A percentile compares a stretch with the other conserved stretches of the same genome.
phyloP scores from a whole-genome alignment of 2,888 invertebrate species.

The Trichopria drosophilae region DNA sequence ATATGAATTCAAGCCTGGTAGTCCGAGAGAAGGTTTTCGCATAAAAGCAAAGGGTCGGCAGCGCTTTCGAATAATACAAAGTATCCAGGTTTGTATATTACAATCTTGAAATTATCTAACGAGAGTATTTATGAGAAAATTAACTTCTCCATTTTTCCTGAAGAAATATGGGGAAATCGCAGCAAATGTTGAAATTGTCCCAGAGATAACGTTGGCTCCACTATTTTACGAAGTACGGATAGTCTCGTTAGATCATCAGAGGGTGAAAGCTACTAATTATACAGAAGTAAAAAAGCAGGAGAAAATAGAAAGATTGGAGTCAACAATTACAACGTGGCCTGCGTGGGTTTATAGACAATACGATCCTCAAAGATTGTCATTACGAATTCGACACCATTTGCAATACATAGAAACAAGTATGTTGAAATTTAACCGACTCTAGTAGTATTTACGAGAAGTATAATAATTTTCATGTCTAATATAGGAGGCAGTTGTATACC shows the following conservation, averaged over 20 bases:
- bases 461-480: neutral
- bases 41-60: constrained; percentile 78
- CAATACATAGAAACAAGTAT: constrained; percentile 49
- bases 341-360: constrained; percentile 70
- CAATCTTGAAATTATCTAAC: neutral
- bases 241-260: constrained; percentile 47
- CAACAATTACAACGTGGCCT: constrained; percentile 68
- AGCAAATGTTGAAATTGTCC: constrained; percentile 67
- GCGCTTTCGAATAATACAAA: constrained; percentile 67
- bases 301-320: constrained; percentile 54
- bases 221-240: constrained; percentile 59
- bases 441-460: constrained; percentile 1
- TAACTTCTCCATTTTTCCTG: no score
- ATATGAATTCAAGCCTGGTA: constrained; percentile 64
- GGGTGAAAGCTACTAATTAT: constrained; percentile 37
- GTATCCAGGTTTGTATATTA: constrained; percentile 41
- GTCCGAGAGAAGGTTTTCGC: constrained; percentile 61
- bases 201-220: constrained; percentile 67
- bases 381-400: constrained; percentile 53
- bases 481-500: constrained; percentile 62
- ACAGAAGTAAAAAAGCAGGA: constrained; percentile 42
- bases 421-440: constrained; percentile 13
- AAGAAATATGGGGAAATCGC: constrained; percentile 42
- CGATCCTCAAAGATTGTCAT: constrained; percentile 60
- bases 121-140: neutral